Evolutionary conservation across 2,888 invertebrate species (phyloP), one percentile per base, ranked within the genome.

Genomic region (Listrodromus nycthemerus): DNA sequence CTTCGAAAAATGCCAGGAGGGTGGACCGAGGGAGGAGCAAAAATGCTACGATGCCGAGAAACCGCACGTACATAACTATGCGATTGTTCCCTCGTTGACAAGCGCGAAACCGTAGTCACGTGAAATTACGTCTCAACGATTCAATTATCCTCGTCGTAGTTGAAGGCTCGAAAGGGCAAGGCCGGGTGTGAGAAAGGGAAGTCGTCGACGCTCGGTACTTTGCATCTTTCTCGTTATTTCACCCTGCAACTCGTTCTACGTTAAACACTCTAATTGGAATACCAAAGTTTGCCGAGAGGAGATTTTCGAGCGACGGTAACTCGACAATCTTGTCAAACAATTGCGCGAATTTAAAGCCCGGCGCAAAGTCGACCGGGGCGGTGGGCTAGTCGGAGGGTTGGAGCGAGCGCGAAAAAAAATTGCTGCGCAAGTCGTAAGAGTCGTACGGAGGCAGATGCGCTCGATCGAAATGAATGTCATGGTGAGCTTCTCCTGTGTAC

Each of bases 291-390:
- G 21, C 33, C 50, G 48, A 63, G 61, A 48, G 33, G 19, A 48
- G 61, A 61, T 27, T 74, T 30, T 48, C 73, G 27, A 27, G 73
- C 16, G 24, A 10, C 19, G 63, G 10, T 30, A 48, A 63, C 73
- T 63, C 48, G 63, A 74, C 73, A 33, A 74, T 63, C 73, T 74
- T 74, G 73, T 61, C 63, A 48, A 74, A 63, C 55, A 63, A 74
- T 74, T 48, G 30, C 50, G 73, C 6, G 61, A 33, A 27, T 74
- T 73, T 37, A 58, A 73, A 24, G 45, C 1, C n/a, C n/a, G n/a
- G 1, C 7, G 6, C 6, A n/a, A 27, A 41, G 37, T 16, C 58
- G 71, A 41, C 10, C 21, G 24, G 10, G 10, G 30, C 5, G 37
- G 48, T 7, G 48, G 48, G 0, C 21, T 10, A 8, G 19, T 8